Evolutionary conservation across 2,797 vertebrate genomes (phyloP), one percentile per base, ranked within the genome.

Genomic region (Notolabrus celidotus): DNA sequence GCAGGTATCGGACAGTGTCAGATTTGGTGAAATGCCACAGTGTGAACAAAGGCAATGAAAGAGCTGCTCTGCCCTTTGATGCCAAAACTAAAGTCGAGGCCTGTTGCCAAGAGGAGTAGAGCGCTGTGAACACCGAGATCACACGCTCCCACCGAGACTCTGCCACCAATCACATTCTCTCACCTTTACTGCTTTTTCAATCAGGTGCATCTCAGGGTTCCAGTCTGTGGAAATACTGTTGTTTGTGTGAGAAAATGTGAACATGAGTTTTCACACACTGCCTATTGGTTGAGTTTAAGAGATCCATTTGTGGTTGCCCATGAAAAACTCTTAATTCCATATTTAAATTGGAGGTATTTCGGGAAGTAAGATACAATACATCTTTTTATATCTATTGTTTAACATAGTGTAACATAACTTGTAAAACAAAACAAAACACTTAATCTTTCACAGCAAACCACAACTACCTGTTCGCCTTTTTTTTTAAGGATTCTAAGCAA

Each of bases 31-130:
- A 89, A 88, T 74, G 78, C 74, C 84, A 74, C 63, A 10, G 36
- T 59, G 67, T 61, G 67, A 82, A 83, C 71, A 82, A 90, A 86
- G 53, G 74, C 61, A 75, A 86, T 77, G 61, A 89, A 80, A 85
- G 69, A 58, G 47, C 20, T 23, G 52, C 23, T 74, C 69, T 66
- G 19, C 25, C 36, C 67, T 88, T 87, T 90, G 71, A 89, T 82
- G 80, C 34, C 7, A 11, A 52, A 33, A 23, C 66, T 78, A 59
- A 86, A 72, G 74, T 71, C 2, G 7, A 73, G 25, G 64, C 34
- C 53, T 59, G 6, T 36, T 51, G 75, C 67, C 62, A 78, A 57
- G 46, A 69, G 50, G 27, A 22, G 19, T 9, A 47, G 56, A 31
- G 45, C 43, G 15, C 20, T 15, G 43, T 42, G 54, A 79, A 50